Base-by-base conservation (phyloP, 1,140 invertebrate genomes). In the Ruditapes philippinarum region DNA sequence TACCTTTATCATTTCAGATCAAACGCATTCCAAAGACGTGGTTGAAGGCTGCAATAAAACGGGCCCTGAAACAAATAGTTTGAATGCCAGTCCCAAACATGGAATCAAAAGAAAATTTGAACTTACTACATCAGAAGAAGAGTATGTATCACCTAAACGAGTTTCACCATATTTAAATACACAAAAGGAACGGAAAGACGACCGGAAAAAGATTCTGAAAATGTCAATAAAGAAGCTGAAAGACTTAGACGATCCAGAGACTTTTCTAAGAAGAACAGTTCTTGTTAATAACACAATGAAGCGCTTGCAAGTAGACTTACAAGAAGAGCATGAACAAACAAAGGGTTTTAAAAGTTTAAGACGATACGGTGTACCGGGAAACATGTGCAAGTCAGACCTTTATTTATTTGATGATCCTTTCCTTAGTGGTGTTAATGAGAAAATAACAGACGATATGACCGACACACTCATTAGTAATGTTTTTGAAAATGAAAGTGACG, bases 271-370 rank as follows among this genome's bases (percentile, higher is more conserved):
- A 28, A 96, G 98, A 74, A 98, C 98, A 42, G 98, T 98, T 1
- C 97, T 98, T 91, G 98, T 99, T 92, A 98, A 98, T 95, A 99
- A 99, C 94, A 98, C 98, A 0, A 97, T 98, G 94, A 98, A 97
- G 95, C 96, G 97, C 73, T 96, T 99, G 78, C 98, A 98, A 95
- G 97, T 97, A 68, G 98, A 98, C 93, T 97, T 98, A 83, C 96
- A 97, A 33, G 97, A 98, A 79, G 98, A 98, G 94, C 98, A 98
- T 94, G 97, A 98, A 93, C 28, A 65, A n/a, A 62, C 38, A 25
- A 42, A 38, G 33, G 45, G 51, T 17, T 38, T 57, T 28, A 89
- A 86, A 28, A 54, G 62, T 17, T 90, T 84, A 25, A 57, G 25
- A 2, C 83, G 89, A 51, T 93, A 93, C 83, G 89, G 90, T 57